phyloP scores from a whole-genome alignment of 2,888 invertebrate genomes.

The Odontocolon sp. region DNA sequence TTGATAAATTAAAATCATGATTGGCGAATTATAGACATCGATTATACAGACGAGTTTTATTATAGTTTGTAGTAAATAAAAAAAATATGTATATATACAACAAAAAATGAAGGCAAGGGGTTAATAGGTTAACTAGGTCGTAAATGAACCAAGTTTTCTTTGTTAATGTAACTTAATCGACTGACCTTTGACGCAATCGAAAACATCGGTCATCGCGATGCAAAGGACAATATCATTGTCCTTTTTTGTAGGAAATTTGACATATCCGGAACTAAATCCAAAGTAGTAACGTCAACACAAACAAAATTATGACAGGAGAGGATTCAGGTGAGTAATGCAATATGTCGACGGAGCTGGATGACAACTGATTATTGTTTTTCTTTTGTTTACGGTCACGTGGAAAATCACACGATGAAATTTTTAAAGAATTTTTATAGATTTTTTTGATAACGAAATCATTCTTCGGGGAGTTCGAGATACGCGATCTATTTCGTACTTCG shows the following conservation, averaged over 20 bases:
- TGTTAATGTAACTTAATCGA: conserved; percentile 35
- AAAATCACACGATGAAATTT: too few species aligned
- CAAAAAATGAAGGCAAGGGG: conserved; percentile 42
- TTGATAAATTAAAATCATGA: too few species aligned
- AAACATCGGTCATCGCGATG: conserved; percentile 68
- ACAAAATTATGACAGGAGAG: conserved; percentile 53
- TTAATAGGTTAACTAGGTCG: conserved; percentile 46
- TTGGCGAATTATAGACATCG: too few species aligned
- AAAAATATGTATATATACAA: neutral
- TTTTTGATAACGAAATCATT: too few species aligned
- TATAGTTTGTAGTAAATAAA: too few species aligned
- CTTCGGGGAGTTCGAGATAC: too few species aligned
- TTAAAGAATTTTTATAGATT: too few species aligned
- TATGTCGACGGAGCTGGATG: conserved; percentile 28
- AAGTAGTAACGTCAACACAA: conserved; percentile 28
- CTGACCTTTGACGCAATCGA: conserved; percentile 67
- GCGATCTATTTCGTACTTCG: too few species aligned
- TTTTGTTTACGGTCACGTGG: neutral
- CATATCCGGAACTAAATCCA: conserved; percentile 2
- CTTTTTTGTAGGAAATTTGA: conserved; percentile 20
- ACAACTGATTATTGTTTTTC: conserved; percentile 28
- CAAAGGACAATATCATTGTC: conserved; percentile 48
- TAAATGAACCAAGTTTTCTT: conserved; percentile 22
- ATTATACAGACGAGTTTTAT: too few species aligned
- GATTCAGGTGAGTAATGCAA: conserved; percentile 45